Evolutionary conservation across 2,113 vertebrate genomes (phyloP).

Genomic region (Chaetorhynchus papuensis): DNA sequence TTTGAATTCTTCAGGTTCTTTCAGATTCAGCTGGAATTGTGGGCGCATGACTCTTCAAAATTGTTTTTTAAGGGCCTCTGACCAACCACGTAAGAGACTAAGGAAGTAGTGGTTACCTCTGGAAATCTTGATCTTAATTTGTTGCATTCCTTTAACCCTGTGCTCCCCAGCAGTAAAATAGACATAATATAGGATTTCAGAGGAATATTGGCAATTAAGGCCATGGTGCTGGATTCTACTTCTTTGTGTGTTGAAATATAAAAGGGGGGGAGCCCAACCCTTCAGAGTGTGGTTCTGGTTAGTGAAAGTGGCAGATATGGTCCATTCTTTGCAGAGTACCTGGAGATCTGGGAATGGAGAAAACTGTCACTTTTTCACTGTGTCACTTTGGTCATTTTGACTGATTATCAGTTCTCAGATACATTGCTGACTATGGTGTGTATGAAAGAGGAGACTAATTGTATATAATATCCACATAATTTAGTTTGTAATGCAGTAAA

Average conservation of each 20-base stretch:
- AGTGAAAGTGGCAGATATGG: neutral
- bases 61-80: neutral
- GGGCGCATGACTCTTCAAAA: neutral
- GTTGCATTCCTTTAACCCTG: neutral
- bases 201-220: neutral
- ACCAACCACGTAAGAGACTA: neutral
- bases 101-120: neutral
- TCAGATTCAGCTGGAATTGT: neutral
- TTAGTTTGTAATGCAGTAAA: neutral
- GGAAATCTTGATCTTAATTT: neutral
- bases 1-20: neutral
- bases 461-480: neutral
- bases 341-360: neutral
- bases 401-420: neutral
- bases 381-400: neutral
- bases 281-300: neutral
- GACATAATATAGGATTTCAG: neutral
- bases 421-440: neutral
- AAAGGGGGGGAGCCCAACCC: neutral
- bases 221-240: neutral
- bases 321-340: neutral
- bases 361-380: neutral
- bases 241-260: neutral
- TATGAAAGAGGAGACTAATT: neutral
- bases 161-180: neutral